Conservation (phyloP, 1,140 invertebrate species). For the Belonocnema kinseyi region DNA sequence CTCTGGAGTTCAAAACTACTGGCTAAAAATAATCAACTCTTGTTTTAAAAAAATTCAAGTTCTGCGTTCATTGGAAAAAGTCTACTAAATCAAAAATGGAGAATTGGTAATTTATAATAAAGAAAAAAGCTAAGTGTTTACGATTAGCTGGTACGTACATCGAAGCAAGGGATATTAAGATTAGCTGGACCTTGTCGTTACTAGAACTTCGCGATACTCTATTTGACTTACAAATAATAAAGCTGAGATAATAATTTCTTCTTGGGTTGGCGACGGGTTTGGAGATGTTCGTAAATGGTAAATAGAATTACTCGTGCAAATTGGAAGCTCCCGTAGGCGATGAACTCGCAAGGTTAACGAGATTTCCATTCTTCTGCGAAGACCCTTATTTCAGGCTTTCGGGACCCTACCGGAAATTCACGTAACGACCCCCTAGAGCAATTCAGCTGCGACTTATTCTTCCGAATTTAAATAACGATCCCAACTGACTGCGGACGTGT, state of each 20-base stretch:
- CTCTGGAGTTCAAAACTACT: too few species aligned
- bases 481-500: not conserved
- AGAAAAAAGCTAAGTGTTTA: not conserved
- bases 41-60: too few species aligned
- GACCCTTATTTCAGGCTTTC: slow-evolving; percentile 7
- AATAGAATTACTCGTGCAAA: slow-evolving; percentile 9
- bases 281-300: not conserved
- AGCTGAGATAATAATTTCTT: not conserved
- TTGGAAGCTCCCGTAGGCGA: slow-evolving; percentile 27
- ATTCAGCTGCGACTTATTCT: slow-evolving; percentile 27
- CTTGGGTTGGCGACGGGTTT: not conserved
- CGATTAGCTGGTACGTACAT: not conserved
- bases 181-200: not conserved
- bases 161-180: not conserved
- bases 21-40: too few species aligned
- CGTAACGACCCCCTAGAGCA: slow-evolving; percentile 29
- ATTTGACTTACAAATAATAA: not conserved
- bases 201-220: not conserved
- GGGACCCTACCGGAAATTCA: slow-evolving; percentile 22
- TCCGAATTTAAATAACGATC: slow-evolving; percentile 17
- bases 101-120: not conserved
- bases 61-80: too few species aligned
- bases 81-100: not conserved
- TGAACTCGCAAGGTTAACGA: slow-evolving; percentile 28
- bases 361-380: slow-evolving; percentile 22